Base-by-base conservation (phyloP, 92 coral and sea anemone species). In the Ricordea florida region DNA sequence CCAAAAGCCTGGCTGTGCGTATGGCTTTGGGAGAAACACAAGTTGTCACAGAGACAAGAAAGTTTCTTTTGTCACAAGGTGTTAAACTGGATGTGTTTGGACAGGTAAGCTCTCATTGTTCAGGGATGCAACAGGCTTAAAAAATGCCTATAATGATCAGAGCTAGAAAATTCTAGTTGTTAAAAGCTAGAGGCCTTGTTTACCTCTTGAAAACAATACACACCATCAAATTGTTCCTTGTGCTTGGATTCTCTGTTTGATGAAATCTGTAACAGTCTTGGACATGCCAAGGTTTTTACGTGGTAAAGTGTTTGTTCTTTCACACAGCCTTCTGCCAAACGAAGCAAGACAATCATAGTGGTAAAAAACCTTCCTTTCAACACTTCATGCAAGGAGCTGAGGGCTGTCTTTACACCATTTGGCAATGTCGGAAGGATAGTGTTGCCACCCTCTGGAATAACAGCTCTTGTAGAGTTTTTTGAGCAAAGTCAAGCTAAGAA, bases 21-120 rank as follows among this genome's bases (percentile, higher is more conserved):
- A 94, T 94, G 98, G 98, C 98, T 38, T 85, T 94, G 5, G 98
- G 98, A 4, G 98, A 94, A 74, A 94, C 98, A 34, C 98, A 94
- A 66, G 86, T 92, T 52, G 98, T 94, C 9, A 96, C 98, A 9
- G 98, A 94, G 30, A 94, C 98, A n/a, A 86, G 93, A 48, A 90
- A 94, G 66, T 94, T 94, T 45, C 87, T 94, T 49, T 57, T 82
- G 0, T 85, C 81, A 0, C 87, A 94, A 44, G 96, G 98, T 8
- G 98, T 94, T 35, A 91, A 86, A 50, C 90, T 94, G 5, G 98
- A 94, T 79, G 98, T 90, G 20, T 94, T 94, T 88, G 98, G 98
- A 3, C 97, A 94, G 88, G 98, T 94, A 50, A 40, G 87, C 57
- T 21, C 14, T 5, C 4, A 10, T n/a, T 1, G 20, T 6, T 15